These are phyloP conservation scores for Malurus cyaneus DNA, from an alignment of 2,113 vertebrate species.

Conservation along the genomic window DNA sequence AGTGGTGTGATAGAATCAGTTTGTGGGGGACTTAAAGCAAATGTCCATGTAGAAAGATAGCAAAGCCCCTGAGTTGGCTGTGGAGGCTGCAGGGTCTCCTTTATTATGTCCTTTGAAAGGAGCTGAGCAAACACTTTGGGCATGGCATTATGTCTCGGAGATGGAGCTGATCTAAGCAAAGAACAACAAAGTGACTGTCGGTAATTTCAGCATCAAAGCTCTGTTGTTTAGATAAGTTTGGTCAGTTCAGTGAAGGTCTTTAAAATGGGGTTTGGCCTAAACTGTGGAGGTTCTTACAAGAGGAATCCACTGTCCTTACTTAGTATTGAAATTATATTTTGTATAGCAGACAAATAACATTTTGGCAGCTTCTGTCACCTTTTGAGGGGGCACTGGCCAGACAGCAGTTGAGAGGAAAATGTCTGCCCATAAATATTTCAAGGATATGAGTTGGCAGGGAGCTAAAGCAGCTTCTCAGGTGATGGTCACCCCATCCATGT, in stretches of 20 bases:
- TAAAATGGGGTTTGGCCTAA: background rate
- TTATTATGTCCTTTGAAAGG: background rate
- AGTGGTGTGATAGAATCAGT: background rate
- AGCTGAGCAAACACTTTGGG: conserved; percentile 2
- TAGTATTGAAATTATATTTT: background rate
- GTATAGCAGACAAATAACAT: background rate
- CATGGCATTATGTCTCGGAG: background rate
- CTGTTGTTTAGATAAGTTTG: background rate
- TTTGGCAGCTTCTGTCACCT: background rate
- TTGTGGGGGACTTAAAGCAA: background rate
- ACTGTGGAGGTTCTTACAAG: background rate
- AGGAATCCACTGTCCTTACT: background rate
- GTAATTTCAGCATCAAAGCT: background rate
- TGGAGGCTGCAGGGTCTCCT: background rate
- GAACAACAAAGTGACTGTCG: background rate
- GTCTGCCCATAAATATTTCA: background rate
- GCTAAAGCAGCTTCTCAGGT: background rate
- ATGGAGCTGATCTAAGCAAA: conserved; percentile 27
- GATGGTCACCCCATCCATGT: background rate
- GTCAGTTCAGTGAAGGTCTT: background rate
- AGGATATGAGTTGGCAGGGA: background rate
- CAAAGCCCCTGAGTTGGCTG: background rate
- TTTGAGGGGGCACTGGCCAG: background rate
- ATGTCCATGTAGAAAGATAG: background rate
- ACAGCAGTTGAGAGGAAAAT: background rate